Conservation (phyloP, 2,888 invertebrate species). For the Lasioglossum calceatum region DNA sequence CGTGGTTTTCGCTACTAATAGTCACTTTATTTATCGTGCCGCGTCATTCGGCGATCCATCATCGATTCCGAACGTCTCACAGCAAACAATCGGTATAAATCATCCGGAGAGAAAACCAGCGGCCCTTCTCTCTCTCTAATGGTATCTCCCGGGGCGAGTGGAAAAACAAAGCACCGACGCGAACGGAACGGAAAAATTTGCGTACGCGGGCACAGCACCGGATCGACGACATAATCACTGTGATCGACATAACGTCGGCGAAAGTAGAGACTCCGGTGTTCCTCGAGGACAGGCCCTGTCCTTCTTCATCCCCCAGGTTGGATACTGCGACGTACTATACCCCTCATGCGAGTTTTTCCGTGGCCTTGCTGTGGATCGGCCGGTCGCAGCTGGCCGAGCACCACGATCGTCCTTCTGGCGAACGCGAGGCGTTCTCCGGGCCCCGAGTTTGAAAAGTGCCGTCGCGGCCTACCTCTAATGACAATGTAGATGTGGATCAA, state of each 20-base stretch:
- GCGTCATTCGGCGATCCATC: constrained; percentile 8
- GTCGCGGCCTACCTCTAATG: constrained; percentile 78
- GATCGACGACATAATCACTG: constrained; percentile 79
- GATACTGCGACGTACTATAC: not conserved
- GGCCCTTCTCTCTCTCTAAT: constrained; percentile 26
- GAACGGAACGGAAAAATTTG: constrained; percentile 45
- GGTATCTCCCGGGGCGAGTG: constrained; percentile 17
- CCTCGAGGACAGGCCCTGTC: constrained; percentile 58
- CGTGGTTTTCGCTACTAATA: not conserved
- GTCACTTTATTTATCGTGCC: constrained; percentile 11
- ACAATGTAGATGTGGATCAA: constrained; percentile 81
- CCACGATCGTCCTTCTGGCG: constrained; percentile 32
- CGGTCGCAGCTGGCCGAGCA: constrained; percentile 59
- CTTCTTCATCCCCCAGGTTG: constrained; percentile 40
- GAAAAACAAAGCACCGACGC: constrained; percentile 50
- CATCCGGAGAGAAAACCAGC: constrained; percentile 28
- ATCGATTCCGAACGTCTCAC: not conserved
- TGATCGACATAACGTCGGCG: constrained; percentile 75
- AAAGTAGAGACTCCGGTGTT: constrained; percentile 71
- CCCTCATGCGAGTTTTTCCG: constrained; percentile 39
- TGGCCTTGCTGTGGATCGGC: constrained; percentile 44
- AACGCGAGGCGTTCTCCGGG: constrained; percentile 36
- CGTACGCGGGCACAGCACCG: constrained; percentile 71
- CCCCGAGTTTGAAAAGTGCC: constrained; percentile 60
- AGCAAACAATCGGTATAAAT: constrained; percentile 25